Evolutionary conservation across 2,888 invertebrate genomes (phyloP).

Genomic region (Theretra japonica): DNA sequence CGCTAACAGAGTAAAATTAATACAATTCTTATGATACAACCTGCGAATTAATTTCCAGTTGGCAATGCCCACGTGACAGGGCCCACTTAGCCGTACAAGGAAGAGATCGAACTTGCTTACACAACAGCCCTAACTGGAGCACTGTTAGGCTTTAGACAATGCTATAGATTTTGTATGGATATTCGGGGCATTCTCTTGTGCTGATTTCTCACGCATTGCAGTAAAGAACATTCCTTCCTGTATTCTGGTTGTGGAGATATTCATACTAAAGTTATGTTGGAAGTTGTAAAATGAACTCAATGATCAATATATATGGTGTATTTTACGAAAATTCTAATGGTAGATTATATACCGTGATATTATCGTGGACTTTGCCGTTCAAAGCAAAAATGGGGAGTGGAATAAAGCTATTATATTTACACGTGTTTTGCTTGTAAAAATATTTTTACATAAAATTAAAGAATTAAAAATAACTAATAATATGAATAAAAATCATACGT

Average conservation of each 20-base stretch:
- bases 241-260: background rate
- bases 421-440: too few species aligned
- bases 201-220: background rate
- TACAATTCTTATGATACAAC: background rate
- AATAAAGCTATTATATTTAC: too few species aligned
- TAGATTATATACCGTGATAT: too few species aligned
- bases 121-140: conserved; percentile 45
- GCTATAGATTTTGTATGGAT: conserved; percentile 10
- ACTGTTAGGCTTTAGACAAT: conserved; percentile 24
- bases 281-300: too few species aligned
- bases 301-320: too few species aligned
- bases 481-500: too few species aligned
- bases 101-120: conserved; percentile 42
- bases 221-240: background rate
- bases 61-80: conserved; percentile 20
- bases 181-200: conserved; percentile 3
- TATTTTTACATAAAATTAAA: too few species aligned
- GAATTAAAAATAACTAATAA: too few species aligned
- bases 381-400: too few species aligned
- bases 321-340: too few species aligned
- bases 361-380: too few species aligned
- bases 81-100: conserved; percentile 38
- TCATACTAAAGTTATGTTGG: background rate
- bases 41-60: conserved; percentile 5
- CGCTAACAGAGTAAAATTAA: background rate